Percentiles rank a stretch among this genome's conserved stretches.
Conservation (phyloP, 2,888 invertebrate genomes). For the Gonocerus acuteangulatus region DNA sequence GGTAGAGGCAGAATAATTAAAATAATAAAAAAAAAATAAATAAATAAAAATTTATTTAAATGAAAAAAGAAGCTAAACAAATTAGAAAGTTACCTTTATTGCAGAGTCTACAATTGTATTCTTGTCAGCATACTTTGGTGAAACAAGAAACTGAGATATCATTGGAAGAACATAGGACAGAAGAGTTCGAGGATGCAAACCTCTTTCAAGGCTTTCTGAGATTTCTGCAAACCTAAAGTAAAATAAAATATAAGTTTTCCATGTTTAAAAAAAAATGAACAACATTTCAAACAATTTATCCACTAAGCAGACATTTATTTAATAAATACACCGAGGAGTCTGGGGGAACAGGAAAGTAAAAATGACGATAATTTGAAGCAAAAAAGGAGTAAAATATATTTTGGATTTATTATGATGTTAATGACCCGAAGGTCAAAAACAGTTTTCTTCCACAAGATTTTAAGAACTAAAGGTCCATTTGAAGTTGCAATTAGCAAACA, state of each 20-base stretch:
- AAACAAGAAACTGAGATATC: conserved; percentile 68
- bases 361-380: no score
- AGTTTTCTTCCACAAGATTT: no score
- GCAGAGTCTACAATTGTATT: conserved; percentile 77
- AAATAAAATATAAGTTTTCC: neutral
- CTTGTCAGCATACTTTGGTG: conserved; percentile 65
- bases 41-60: neutral
- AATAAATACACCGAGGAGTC: no score
- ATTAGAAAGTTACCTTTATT: conserved; percentile 51
- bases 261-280: neutral
- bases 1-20: no score
- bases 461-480: no score
- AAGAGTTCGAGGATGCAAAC: conserved; percentile 61
- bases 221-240: conserved; percentile 52
- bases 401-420: no score
- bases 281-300: neutral
- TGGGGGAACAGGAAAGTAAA: no score
- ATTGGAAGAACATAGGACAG: conserved; percentile 81
- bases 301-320: no score
- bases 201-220: conserved; percentile 53
- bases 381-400: no score
- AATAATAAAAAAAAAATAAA: no score
- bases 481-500: no score
- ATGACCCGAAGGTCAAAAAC: no score
- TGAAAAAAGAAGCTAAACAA: neutral